Percentiles rank a stretch among this genome's conserved stretches.
These are phyloP conservation scores for Ectemnius cavifrons DNA, from an alignment of 2,888 invertebrate genomes.

Conservation along the genomic window DNA sequence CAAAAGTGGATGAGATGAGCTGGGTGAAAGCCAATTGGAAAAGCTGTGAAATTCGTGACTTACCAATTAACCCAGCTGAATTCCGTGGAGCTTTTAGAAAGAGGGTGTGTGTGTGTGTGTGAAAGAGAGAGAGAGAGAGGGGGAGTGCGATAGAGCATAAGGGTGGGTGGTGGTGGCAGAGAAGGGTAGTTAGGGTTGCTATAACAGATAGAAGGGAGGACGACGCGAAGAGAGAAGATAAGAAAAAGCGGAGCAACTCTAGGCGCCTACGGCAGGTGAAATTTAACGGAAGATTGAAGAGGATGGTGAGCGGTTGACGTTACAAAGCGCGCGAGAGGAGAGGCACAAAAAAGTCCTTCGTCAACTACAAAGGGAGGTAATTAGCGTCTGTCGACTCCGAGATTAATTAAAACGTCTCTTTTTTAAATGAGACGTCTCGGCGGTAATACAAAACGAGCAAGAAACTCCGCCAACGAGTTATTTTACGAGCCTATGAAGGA, in stretches of 20 bases:
- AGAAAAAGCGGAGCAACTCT: constrained; percentile 15
- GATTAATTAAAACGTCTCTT: constrained; percentile 59
- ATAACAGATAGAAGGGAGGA: too few relatives aligned
- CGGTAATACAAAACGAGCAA: constrained; percentile 30
- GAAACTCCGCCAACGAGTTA: constrained; percentile 11
- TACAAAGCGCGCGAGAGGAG: constrained; percentile 51
- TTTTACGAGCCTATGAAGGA: too few relatives aligned
- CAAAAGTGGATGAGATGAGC: too few relatives aligned
- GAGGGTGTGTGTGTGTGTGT: too few relatives aligned
- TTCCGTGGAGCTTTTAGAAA: too few relatives aligned
- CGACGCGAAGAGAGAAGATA: constrained; percentile 14
- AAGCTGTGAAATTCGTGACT: too few relatives aligned
- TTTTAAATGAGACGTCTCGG: constrained; percentile 34
- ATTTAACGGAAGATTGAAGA: constrained; percentile 52
- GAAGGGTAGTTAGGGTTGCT: too few relatives aligned
- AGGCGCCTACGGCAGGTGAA: constrained; percentile 39
- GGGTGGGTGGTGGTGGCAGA: background rate
- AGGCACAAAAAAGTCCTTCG: constrained; percentile 45
- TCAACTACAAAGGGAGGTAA: constrained; percentile 43
- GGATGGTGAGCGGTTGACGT: constrained; percentile 48
- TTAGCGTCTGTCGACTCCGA: constrained; percentile 48
- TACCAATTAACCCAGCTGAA: too few relatives aligned
- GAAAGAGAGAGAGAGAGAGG: background rate
- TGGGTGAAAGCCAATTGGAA: too few relatives aligned
- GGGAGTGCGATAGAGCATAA: background rate